phyloP scores from a whole-genome alignment of 2,797 vertebrate genomes.

The Sebastes hubbsi region DNA sequence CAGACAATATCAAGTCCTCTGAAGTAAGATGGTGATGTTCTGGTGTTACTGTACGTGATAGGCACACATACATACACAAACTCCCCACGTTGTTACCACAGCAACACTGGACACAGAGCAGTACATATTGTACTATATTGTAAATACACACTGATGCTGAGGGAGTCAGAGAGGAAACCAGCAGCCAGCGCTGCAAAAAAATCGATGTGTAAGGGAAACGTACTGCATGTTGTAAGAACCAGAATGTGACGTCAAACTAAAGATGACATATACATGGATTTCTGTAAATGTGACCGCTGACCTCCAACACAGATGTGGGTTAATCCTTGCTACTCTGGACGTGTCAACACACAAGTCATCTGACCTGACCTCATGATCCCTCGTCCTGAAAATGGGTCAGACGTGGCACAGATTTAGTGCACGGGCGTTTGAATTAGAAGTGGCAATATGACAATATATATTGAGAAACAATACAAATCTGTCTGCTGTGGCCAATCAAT shows the following conservation, averaged over 20 bases:
- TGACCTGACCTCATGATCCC: constrained; percentile 25
- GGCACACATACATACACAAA: background rate
- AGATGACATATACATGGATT: background rate
- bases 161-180: constrained; percentile 5
- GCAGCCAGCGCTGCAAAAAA: background rate
- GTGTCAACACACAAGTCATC: background rate
- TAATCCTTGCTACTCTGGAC: constrained; percentile 23
- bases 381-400: constrained; percentile 21
- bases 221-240: background rate
- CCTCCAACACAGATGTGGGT: constrained; percentile 22
- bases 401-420: background rate
- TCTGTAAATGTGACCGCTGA: constrained; percentile 3
- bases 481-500: background rate
- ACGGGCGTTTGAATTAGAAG: background rate
- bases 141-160: constrained; percentile 1
- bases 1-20: background rate
- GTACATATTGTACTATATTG: constrained; percentile 20
- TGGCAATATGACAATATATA: background rate
- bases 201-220: background rate
- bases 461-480: background rate
- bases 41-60: background rate
- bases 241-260: background rate
- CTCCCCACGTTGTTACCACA: constrained; percentile 45
- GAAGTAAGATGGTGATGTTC: constrained; percentile 1
- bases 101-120: constrained; percentile 49